phyloP scores from a whole-genome alignment of 2,888 invertebrate species.

The Ephialtes manifestator region DNA sequence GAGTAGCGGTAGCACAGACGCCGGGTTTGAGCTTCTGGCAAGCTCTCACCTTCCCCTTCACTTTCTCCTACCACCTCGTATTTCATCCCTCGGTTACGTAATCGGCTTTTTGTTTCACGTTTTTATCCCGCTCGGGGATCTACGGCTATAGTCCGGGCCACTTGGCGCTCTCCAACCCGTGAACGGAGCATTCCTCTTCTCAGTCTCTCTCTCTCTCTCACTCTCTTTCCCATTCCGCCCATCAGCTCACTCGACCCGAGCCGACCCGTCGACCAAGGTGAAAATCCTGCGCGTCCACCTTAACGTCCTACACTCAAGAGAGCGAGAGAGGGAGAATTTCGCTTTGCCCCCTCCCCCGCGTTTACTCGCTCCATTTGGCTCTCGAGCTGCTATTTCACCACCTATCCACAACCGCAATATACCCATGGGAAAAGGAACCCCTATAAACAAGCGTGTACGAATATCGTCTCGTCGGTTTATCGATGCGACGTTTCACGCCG shows the following conservation, averaged over 20 bases:
- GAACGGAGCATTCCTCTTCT: constrained; percentile 40
- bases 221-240: background rate
- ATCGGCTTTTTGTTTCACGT: constrained; percentile 86
- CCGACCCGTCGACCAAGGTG: constrained; percentile 69
- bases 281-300: constrained; percentile 69
- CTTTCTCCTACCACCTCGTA: constrained; percentile 75
- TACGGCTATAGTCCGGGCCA: constrained; percentile 66
- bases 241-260: constrained; percentile 55
- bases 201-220: constrained; percentile 1
- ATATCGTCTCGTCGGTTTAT: constrained; percentile 62
- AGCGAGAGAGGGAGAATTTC: background rate
- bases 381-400: constrained; percentile 39
- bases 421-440: constrained; percentile 63
- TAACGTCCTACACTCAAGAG: constrained; percentile 54
- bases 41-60: constrained; percentile 47
- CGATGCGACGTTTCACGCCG: constrained; percentile 35
- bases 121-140: constrained; percentile 78
- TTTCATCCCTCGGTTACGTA: constrained; percentile 85
- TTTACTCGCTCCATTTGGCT: constrained; percentile 57
- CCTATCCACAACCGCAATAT: constrained; percentile 37
- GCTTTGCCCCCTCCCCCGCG: constrained; percentile 8
- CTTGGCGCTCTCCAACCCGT: constrained; percentile 61
- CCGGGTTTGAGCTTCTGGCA: constrained; percentile 1
- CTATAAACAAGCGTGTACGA: constrained; percentile 55
- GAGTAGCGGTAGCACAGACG: constrained; percentile 53